Percentiles rank a stretch among this genome's conserved stretches.
phyloP scores from a whole-genome alignment of 2,797 vertebrate species.

The Mus spretus region DNA sequence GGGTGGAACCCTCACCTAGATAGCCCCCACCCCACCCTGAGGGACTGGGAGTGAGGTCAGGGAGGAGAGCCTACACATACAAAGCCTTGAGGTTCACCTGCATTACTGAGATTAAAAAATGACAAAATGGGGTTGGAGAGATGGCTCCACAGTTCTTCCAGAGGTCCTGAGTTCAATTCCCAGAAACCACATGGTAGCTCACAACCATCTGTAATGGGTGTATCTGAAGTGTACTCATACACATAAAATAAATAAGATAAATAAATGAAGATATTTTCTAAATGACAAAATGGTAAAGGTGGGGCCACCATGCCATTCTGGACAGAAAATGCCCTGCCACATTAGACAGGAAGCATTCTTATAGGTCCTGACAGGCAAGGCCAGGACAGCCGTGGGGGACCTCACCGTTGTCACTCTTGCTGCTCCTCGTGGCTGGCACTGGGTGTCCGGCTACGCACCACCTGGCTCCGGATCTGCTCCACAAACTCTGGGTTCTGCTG shows the following conservation, averaged over 20 bases:
- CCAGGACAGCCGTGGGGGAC: neutral
- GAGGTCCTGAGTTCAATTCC: neutral
- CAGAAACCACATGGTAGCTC: neutral
- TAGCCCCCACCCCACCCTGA: no score
- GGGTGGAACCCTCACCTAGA: neutral
- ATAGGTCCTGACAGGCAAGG: neutral
- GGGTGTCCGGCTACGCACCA: conserved; percentile 96
- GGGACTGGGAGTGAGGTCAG: neutral
- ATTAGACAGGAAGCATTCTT: neutral
- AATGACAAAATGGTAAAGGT: neutral
- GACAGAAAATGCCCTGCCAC: neutral
- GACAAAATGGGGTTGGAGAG: neutral
- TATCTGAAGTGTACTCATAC: neutral
- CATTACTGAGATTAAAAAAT: neutral
- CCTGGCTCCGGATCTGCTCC: conserved; percentile 96
- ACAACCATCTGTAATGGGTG: neutral
- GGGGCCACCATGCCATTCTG: neutral
- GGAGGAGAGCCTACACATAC: no score
- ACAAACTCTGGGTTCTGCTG: conserved; percentile 98
- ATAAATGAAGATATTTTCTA: no score
- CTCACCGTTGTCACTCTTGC: conserved; percentile 87
- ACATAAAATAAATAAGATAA: neutral
- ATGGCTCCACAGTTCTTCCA: neutral
- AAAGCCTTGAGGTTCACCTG: neutral
- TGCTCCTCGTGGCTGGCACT: conserved; percentile 96